Percentiles rank a stretch among this genome's conserved stretches.
phyloP scores from a whole-genome alignment of 2,888 invertebrate genomes.

The Drosophila mimica region DNA sequence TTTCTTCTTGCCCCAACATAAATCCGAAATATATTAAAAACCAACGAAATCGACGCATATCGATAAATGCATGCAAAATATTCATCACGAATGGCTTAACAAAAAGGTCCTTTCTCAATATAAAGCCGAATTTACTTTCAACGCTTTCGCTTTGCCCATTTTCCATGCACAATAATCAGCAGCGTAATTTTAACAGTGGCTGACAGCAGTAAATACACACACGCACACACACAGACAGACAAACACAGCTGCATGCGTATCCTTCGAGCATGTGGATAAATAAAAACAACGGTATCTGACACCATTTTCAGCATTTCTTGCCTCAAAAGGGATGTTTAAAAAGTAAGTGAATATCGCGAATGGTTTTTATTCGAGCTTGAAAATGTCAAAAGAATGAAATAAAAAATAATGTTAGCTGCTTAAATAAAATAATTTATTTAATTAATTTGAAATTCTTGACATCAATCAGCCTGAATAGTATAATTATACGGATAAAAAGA shows the following conservation, averaged over 20 bases:
- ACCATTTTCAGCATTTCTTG: conserved; percentile 10
- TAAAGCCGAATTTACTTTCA: conserved; percentile 13
- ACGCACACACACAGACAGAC: conserved; percentile 21
- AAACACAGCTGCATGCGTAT: conserved; percentile 32
- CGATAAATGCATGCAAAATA: conserved; percentile 73
- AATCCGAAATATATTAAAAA: conserved; percentile 75
- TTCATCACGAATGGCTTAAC: conserved; percentile 17
- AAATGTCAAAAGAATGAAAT: background rate
- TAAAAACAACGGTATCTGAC: conserved; percentile 28
- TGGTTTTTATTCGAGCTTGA: background rate
- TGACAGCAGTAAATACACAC: conserved; percentile 37
- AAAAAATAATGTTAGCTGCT: background rate
- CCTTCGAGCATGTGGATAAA: conserved; percentile 41
- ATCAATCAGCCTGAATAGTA: background rate
- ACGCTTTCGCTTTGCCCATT: conserved; percentile 50
- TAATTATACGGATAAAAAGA: background rate
- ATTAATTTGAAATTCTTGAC: background rate
- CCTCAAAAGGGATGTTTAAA: conserved; percentile 6
- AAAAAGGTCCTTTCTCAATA: background rate
- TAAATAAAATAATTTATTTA: background rate
- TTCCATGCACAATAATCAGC: conserved; percentile 74
- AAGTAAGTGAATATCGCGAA: conserved; percentile 3
- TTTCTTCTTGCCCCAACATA: conserved; percentile 49
- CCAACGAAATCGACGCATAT: conserved; percentile 42
- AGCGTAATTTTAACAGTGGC: conserved; percentile 65